Percentiles rank a stretch among this genome's conserved stretches.
Conservation (phyloP, 2,888 invertebrate species). For the Monochamus alternatus region DNA sequence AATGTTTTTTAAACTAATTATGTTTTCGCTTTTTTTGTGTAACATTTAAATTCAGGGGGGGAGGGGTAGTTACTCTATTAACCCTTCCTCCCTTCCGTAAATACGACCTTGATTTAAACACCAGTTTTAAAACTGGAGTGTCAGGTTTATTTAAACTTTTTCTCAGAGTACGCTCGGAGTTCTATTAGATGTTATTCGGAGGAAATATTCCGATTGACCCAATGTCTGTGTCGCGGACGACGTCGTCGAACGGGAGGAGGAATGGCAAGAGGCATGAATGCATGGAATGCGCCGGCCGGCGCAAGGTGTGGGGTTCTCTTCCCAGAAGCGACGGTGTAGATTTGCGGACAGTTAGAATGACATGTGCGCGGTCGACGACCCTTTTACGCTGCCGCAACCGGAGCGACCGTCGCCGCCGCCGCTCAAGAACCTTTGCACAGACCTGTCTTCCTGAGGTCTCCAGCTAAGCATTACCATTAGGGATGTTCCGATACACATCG, state of each 20-base stretch:
- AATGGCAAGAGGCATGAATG: slow-evolving; percentile 32
- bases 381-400: slow-evolving; percentile 60
- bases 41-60: too few relatives aligned
- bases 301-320: slow-evolving; percentile 70
- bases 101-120: too few relatives aligned
- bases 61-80: too few relatives aligned
- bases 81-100: too few relatives aligned
- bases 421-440: slow-evolving; percentile 62
- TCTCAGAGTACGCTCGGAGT: slow-evolving; percentile 1
- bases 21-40: too few relatives aligned
- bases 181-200: slow-evolving; percentile 24
- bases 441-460: not conserved
- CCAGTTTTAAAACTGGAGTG: too few relatives aligned
- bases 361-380: slow-evolving; percentile 72
- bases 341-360: slow-evolving; percentile 71
- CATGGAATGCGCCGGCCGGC: slow-evolving; percentile 43
- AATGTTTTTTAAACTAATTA: too few relatives aligned
- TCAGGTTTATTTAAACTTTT: not conserved
- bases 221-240: slow-evolving; percentile 33
- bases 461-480: too few relatives aligned
- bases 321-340: slow-evolving; percentile 71
- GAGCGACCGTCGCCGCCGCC: slow-evolving; percentile 64
- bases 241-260: not conserved
- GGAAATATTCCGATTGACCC: slow-evolving; percentile 35
- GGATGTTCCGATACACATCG: too few relatives aligned